Base-by-base conservation (phyloP, 2,113 vertebrate species). In the Cyanocitta stelleri region DNA sequence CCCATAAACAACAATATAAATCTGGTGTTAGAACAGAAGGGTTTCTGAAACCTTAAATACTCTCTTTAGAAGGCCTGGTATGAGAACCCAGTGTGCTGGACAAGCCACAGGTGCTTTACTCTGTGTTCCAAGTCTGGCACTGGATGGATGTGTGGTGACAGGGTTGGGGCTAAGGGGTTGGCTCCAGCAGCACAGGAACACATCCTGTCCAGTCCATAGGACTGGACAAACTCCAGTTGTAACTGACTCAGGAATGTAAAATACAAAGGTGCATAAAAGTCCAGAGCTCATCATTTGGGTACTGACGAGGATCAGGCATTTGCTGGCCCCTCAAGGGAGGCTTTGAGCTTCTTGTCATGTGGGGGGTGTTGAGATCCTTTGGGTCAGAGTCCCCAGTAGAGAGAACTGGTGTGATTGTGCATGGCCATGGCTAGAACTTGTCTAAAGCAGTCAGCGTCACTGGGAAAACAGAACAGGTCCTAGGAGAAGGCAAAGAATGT, bases 291-390 rank as follows among this genome's bases (percentile, higher is more conserved):
- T 89, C 3, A 3, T 72, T 51, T 35, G 43, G 56, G n/a, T 71
- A 9, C 43, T 29, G 71, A 24, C 17, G 61, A 80, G 63, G 39
- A n/a, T 59, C 48, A 18, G 46, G 51, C 1, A 0, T 52, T n/a
- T 41, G 3, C 24, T 49, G 32, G 21, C 41, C 64, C 29, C 14
- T 79, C 0, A 0, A 9, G 32, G 30, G 48, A 54, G 22, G 30
- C 27, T 54, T 30, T 0, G 3, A 44, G 43, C 22, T 3, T 0
- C n/a, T 62, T 62, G n/a, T 24, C 21, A 7, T 1, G 8, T 26
- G 19, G 35, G 9, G 7, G 1, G 1, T 33, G 16, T 56, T 61
- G 19, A 20, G 26, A 29, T 56, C 10, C 8, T 2, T 7, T 43
- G 56, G 11, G 35, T 20, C 54, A 44, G 48, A 67, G 43, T 52